Conservation (phyloP, 2,113 vertebrate genomes). For the Seriola quinqueradiata region DNA sequence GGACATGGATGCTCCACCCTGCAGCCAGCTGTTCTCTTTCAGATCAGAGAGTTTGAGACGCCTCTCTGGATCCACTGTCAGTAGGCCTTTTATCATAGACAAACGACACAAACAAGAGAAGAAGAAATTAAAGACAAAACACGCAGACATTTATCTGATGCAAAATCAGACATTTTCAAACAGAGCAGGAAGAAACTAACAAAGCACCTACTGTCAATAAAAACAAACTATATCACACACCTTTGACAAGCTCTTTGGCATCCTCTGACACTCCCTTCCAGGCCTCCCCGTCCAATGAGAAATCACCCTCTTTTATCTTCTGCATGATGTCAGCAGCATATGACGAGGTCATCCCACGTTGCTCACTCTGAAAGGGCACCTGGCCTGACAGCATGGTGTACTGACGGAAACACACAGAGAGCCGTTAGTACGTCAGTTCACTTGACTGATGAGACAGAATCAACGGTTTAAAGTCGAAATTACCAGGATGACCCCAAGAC, state of each 20-base stretch:
- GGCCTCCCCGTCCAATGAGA: constrained; percentile 91
- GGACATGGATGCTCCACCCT: constrained; percentile 89
- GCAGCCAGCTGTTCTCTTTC: constrained; percentile 91
- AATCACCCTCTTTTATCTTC: constrained; percentile 93
- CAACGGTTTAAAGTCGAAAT: constrained; percentile 3
- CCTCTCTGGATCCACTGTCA: constrained; percentile 90
- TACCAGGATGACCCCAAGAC: constrained; percentile 94
- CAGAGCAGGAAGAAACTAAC: not conserved
- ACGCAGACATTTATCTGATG: constrained; percentile 7
- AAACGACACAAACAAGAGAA: not conserved
- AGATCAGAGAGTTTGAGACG: constrained; percentile 90
- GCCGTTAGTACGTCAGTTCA: constrained; percentile 31
- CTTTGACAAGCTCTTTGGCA: constrained; percentile 94
- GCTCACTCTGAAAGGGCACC: constrained; percentile 92
- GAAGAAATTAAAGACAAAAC: not conserved
- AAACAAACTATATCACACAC: constrained; percentile 63
- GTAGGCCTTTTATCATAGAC: constrained; percentile 82
- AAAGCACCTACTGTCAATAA: not conserved
- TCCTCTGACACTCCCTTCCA: constrained; percentile 93
- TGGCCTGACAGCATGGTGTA: constrained; percentile 96
- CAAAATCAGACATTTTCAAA: not conserved
- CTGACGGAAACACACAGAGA: constrained; percentile 71
- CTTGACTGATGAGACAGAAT: not conserved
- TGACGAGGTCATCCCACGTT: constrained; percentile 88
- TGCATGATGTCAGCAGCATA: constrained; percentile 93